A percentile compares a stretch with the other conserved stretches of the same genome.
Conservation (phyloP, 2,113 vertebrate species). For the Chauna torquata region DNA sequence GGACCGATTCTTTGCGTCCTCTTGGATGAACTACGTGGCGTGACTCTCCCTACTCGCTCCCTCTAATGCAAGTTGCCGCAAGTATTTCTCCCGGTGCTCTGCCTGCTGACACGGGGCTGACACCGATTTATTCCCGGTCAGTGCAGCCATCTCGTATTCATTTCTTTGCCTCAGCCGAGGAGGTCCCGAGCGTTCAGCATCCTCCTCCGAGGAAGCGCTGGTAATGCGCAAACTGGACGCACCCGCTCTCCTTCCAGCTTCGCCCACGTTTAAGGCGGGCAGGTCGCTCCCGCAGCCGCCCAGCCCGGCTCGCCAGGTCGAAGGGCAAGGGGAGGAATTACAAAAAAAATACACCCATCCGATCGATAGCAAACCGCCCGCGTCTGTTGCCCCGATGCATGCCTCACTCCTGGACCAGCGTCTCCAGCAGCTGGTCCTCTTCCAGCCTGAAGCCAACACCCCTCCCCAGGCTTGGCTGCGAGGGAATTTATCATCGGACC, state of each 20-base stretch:
- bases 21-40: not conserved
- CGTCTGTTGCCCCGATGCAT: not conserved
- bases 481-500: not conserved
- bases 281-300: not conserved
- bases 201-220: not conserved
- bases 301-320: not conserved
- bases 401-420: not conserved
- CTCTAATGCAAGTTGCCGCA: not conserved
- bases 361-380: not conserved
- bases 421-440: not conserved
- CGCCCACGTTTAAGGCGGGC: not conserved
- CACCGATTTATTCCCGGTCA: not conserved
- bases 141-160: not conserved
- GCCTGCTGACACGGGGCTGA: not conserved
- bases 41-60: not conserved
- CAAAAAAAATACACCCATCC: rapidly evolving
- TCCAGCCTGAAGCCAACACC: not conserved
- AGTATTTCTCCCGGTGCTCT: not conserved
- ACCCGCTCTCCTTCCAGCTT: not conserved
- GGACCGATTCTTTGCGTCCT: not conserved
- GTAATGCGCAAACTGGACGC: not conserved
- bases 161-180: not conserved
- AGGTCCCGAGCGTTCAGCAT: not conserved
- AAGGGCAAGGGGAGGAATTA: not conserved
- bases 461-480: not conserved